Conservation (phyloP, 2,888 invertebrate species). For the Noctua pronuba region DNA sequence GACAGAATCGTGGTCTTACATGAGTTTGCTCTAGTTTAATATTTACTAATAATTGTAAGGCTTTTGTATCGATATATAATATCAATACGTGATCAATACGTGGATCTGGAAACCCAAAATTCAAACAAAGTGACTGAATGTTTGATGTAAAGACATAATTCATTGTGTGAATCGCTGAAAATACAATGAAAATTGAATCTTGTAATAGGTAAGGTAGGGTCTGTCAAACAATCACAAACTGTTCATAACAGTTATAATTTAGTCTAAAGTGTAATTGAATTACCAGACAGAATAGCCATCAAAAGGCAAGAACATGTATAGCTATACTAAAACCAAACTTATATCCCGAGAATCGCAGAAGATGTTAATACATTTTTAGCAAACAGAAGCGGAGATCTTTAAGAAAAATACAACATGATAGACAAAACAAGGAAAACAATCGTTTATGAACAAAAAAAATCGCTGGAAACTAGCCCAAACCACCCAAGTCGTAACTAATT, state of each 20-base stretch:
- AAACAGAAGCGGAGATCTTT: not conserved
- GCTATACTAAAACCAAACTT: not conserved
- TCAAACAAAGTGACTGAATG: not conserved
- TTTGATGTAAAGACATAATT: not conserved
- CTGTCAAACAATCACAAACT: not conserved
- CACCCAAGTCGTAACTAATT: not conserved
- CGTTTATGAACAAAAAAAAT: too few species aligned
- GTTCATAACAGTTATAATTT: not conserved
- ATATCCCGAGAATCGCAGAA: not conserved
- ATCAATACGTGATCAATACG: conserved; percentile 3
- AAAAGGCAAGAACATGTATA: not conserved
- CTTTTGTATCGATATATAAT: not conserved
- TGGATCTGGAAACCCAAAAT: not conserved
- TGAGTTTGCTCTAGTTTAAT: not conserved
- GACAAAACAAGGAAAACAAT: too few species aligned
- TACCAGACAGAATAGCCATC: not conserved
- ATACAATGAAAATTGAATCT: not conserved
- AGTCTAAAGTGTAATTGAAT: not conserved
- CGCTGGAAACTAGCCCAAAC: too few species aligned
- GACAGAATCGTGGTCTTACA: not conserved
- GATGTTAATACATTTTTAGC: too few species aligned
- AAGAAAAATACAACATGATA: too few species aligned
- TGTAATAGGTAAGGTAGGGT: not conserved
- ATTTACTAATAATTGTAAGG: not conserved
- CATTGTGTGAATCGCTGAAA: not conserved